A percentile compares a stretch with the other conserved stretches of the same genome.
These are phyloP conservation scores for Microcebus ravelobensis DNA, from an alignment of 2,113 vertebrate species.

Conservation along the genomic window DNA sequence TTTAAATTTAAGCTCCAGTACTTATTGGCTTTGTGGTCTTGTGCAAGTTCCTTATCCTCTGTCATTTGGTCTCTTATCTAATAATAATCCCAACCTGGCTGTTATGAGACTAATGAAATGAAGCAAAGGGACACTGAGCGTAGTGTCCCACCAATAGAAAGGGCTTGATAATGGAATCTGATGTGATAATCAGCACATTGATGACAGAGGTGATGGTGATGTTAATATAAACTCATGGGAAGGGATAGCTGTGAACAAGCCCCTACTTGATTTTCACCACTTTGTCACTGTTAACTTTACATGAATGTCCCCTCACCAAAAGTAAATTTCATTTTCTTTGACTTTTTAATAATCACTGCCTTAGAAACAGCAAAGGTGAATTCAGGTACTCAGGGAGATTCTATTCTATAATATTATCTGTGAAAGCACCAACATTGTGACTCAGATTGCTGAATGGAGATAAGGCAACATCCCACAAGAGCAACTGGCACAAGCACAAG, in stretches of 20 bases:
- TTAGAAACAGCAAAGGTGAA: slow-evolving; percentile 60
- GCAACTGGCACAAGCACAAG: slow-evolving; percentile 30
- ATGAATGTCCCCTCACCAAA: slow-evolving; percentile 51
- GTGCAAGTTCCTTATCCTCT: not conserved
- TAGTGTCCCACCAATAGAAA: not conserved
- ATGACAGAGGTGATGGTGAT: not conserved
- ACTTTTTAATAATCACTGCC: slow-evolving; percentile 65
- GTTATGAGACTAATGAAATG: slow-evolving; percentile 21
- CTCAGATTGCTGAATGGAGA: slow-evolving; percentile 38
- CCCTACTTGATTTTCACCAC: slow-evolving; percentile 40
- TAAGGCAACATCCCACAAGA: not conserved
- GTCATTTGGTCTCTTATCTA: not conserved
- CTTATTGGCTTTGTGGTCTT: not conserved
- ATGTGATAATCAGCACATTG: not conserved
- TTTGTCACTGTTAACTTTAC: slow-evolving; percentile 57
- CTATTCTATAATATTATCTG: slow-evolving; percentile 47
- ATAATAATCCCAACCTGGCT: not conserved
- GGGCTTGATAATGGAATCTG: not conserved
- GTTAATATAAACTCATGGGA: not conserved
- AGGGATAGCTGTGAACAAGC: not conserved
- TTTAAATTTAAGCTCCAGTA: slow-evolving; percentile 13
- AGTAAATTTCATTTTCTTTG: slow-evolving; percentile 69
- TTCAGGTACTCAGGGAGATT: slow-evolving; percentile 46
- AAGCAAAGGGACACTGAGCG: not conserved
- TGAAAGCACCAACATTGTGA: slow-evolving; percentile 14